A percentile compares a stretch with the other conserved stretches of the same genome.
Conservation (phyloP, 2,888 invertebrate species). For the Pharmacophagus antenor region DNA sequence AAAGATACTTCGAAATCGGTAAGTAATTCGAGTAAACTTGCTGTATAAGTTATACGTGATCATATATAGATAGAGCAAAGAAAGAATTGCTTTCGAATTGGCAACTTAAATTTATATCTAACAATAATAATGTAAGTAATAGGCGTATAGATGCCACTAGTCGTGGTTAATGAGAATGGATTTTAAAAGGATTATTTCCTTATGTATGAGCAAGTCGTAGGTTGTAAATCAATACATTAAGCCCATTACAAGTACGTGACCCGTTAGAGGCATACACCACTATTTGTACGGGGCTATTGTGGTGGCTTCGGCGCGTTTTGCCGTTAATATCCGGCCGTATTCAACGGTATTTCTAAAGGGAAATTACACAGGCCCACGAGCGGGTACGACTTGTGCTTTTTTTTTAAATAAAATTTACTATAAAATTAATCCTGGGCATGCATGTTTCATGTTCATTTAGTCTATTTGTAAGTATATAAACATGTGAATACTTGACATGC, state of each 20-base stretch:
- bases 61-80: no score
- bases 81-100: no score
- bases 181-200: not conserved
- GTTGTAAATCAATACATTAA: slow-evolving; percentile 19
- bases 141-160: no score
- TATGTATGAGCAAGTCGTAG: not conserved
- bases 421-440: no score
- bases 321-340: slow-evolving; percentile 17
- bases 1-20: no score
- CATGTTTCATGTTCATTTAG: no score
- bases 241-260: slow-evolving; percentile 8
- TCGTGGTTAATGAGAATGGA: not conserved
- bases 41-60: no score
- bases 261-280: not conserved
- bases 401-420: no score
- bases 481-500: slow-evolving; percentile 14
- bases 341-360: slow-evolving; percentile 8
- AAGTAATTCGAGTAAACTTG: no score
- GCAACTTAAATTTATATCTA: no score
- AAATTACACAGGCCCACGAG: not conserved
- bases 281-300: not conserved
- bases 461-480: no score
- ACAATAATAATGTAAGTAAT: no score
- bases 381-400: not conserved
- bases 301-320: not conserved